Base-by-base conservation (phyloP, 2,888 invertebrate species). In the Microctonus aethiopoides region DNA sequence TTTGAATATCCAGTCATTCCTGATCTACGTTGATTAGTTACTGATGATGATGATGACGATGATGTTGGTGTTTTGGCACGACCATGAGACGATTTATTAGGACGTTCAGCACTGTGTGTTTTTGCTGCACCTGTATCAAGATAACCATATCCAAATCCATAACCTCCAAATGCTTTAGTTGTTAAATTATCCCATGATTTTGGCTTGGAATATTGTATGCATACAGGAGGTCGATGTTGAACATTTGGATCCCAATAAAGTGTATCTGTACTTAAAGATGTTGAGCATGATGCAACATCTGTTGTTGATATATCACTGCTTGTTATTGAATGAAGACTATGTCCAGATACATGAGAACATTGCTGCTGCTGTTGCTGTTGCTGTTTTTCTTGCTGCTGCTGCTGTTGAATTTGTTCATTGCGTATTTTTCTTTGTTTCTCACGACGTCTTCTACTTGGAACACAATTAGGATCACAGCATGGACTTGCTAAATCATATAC, bases 151-250 rank as follows among this genome's bases (percentile, higher is more conserved):
- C 95, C 95, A 79, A 94, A 95, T 2, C 95, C 94, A 76, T 95
- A 95, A 0, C 95, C 95, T 0, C 95, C 94, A 76, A 94, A 92
- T 0, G 93, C 93, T 87, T 95, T 95, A 1, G 94, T 94, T 0
- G 95, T 93, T 67, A 96, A 87, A 86, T 95, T 95, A 83, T 95
- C 95, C 95, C 95, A 95, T 0, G 95, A 95, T 84, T 95, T 95
- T 0, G 95, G 95, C 81, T 95, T 96, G 73, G 87, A 80, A 80
- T 86, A 83, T 79, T 89, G 87, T 32, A 87, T 82, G 72, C 87
- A 87, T 66, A 86, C 83, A 3, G 87, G 84, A 29, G 86, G 84
- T 54, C 86, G 84, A 57, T 84, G 89, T 87, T 71, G 88, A 83
- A 74, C 87, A 59, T 87, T 89, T 1, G 89, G 89, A 77, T 95